Percentiles rank a stretch among this genome's conserved stretches.
These are phyloP conservation scores for Dasyornis broadbenti DNA, from an alignment of 2,113 vertebrate genomes.

Conservation along the genomic window DNA sequence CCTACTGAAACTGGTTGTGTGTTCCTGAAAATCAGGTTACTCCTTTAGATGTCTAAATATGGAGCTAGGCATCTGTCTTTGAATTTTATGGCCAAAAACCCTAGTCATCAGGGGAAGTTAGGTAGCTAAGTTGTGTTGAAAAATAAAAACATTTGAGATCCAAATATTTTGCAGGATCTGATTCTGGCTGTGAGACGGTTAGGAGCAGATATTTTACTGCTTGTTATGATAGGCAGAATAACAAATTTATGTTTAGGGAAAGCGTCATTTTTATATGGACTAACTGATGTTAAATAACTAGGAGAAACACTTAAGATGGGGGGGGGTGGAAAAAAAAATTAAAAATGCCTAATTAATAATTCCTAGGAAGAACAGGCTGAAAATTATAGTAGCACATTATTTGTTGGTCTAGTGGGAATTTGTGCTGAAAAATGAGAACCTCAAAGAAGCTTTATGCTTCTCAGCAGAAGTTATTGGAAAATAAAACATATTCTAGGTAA, in stretches of 20 bases:
- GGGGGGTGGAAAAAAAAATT: rapidly evolving
- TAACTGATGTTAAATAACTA: background rate
- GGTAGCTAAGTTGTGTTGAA: background rate
- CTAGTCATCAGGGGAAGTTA: background rate
- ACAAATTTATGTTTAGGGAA: background rate
- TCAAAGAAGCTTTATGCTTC: background rate
- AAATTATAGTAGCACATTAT: background rate
- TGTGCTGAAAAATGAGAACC: background rate
- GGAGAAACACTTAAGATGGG: background rate
- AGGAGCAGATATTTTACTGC: background rate
- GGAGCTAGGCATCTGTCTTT: background rate
- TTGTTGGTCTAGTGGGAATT: background rate
- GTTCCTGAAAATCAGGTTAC: background rate
- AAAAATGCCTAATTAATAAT: background rate
- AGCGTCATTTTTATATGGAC: background rate
- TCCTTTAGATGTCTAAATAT: background rate
- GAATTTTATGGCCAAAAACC: background rate
- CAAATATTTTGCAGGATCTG: background rate
- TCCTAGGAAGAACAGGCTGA: background rate
- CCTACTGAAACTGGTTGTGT: background rate
- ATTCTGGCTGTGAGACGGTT: background rate
- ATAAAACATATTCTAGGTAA: background rate
- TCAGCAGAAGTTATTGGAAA: background rate
- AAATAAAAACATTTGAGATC: background rate
- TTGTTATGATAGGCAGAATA: background rate